phyloP scores from a whole-genome alignment of 2,797 vertebrate genomes.

The Micropoecilia bifurca region DNA sequence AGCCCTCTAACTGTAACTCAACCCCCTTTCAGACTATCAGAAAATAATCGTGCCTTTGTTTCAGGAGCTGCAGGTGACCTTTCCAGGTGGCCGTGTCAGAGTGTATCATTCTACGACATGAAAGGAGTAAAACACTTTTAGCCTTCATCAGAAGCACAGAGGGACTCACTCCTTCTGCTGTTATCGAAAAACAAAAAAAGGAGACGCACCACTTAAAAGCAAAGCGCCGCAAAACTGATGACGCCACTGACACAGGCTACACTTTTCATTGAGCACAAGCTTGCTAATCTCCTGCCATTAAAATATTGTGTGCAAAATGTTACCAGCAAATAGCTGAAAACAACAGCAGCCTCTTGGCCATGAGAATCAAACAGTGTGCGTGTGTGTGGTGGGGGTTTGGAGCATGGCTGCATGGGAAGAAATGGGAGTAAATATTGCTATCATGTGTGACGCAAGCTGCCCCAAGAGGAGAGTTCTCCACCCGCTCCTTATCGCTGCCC shows the following conservation, averaged over 20 bases:
- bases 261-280: not conserved
- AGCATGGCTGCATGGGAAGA: conserved; percentile 35
- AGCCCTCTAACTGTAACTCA: not conserved
- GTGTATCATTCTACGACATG: not conserved
- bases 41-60: not conserved
- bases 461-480: conserved; percentile 35
- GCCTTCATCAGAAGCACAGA: not conserved
- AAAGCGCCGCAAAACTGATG: not conserved
- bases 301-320: conserved; percentile 12
- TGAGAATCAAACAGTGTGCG: conserved; percentile 38
- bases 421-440: conserved; percentile 50
- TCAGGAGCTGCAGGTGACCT: not conserved
- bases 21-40: not conserved
- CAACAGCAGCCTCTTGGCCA: conserved; percentile 29
- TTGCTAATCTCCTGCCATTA: not conserved
- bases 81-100: not conserved
- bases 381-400: not conserved
- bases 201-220: not conserved
- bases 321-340: not conserved
- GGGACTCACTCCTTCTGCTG: not conserved
- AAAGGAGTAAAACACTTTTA: not conserved
- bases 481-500: conserved; percentile 39
- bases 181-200: not conserved
- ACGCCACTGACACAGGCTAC: not conserved
- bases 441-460: conserved; percentile 62